Base-by-base conservation (phyloP, 2,797 vertebrate genomes). In the Spea hammondii region DNA sequence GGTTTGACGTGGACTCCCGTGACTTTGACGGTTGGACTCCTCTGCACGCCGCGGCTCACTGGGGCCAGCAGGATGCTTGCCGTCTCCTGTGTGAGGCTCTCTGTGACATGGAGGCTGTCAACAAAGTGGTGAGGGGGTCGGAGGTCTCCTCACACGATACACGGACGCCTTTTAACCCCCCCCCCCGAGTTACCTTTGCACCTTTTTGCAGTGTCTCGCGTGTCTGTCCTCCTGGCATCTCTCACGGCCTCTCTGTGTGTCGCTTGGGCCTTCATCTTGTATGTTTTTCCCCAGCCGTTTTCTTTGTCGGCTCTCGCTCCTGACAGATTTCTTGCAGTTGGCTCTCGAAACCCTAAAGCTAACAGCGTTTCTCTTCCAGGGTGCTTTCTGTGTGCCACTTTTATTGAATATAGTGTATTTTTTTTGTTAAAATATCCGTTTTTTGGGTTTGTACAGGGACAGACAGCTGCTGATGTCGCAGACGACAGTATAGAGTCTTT, bases 1-100 rank as follows among this genome's bases (percentile, higher is more conserved):
- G 82, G 4, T 80, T 92, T 53, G 92, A 94, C 13, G 90, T 95
- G 83, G 90, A 95, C 88, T 83, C 91, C 82, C 86, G 85, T 73
- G 94, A 95, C 87, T 77, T 76, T 0, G 94, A 95, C 4, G 91
- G 93, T 2, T 95, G 94, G 94, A 94, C 93, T 1, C 85, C 94
- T n/a, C 85, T 95, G 64, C 94, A 95, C 8, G 94, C 92, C 0
- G 94, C 92, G 0, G 88, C 94, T 78, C 94, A 95, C 87, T 95
- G 94, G 94, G 94, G 94, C 5, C 93, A 94, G 84, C 91, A 93
- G 84, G 93, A 95, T 82, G 91, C 92, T 75, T 95, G 93, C 89
- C 72, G 77, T 66, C 87, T 94, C 76, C 91, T 95, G 1, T 85
- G 85, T 7, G 94, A 95, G 78, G 84, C 86, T 87, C 91, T 95